Evolutionary conservation across 2,797 vertebrate species (phyloP), one percentile per base, ranked within the genome.

Genomic region (Mionectes olivaceus): DNA sequence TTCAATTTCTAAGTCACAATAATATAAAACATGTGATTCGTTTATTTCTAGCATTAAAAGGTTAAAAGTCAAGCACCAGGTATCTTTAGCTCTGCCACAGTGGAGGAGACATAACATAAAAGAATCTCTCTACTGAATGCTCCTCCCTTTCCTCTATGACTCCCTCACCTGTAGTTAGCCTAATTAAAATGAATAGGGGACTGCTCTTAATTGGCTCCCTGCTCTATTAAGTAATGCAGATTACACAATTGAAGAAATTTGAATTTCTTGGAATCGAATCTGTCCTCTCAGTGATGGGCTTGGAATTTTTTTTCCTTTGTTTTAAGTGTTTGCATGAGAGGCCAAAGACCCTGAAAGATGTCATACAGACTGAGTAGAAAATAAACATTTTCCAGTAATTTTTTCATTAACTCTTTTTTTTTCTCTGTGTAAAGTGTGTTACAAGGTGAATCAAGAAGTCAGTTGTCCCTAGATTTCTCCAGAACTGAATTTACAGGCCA

Each of bases 141-240:
- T 79, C 91, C 91, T 95, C 83, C 86, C 52, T 94, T 90, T 96
- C 85, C 85, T 93, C 87, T 52, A 96, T 85, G 95, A 96, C 81
- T 97, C 98, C 98, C 98, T 98, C 97, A 98, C 97, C 97, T 98
- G 97, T 97, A 98, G 96, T 98, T 98, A 98, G 97, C 98, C 98
- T 98, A 98, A 98, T 98, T 98, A 98, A 98, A 98, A 96, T 89
- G 92, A 96, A 98, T 97, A 97, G 91, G 95, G 96, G 95, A 97
- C 96, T 96, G 96, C 92, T 98, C 97, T 98, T 98, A 98, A 98
- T 98, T 97, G 97, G 91, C 60, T 98, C 97, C 97, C 96, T 98
- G 98, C 98, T 98, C 98, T 98, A 98, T 97, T 98, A 98, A 98
- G 97, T 98, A 98, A 97, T 96, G 97, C 77, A 98, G 98, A 96